phyloP scores from a whole-genome alignment of 2,113 vertebrate species.

The Martes martes region DNA sequence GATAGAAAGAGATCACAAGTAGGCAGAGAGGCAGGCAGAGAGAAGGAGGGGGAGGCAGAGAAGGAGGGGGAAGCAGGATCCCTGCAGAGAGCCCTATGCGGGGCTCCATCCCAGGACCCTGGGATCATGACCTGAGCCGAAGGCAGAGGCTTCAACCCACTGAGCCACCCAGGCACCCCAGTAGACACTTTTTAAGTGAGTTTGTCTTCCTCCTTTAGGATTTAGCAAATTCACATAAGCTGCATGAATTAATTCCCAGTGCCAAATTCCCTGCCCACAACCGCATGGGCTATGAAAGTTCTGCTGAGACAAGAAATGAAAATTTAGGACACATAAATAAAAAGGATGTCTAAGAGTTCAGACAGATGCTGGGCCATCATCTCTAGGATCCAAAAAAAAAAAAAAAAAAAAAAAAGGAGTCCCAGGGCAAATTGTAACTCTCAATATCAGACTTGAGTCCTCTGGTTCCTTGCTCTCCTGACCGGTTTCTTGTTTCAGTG shows the following conservation, averaged over 20 bases:
- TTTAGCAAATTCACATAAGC: not conserved
- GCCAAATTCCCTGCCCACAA: not conserved
- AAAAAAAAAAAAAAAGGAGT: not conserved
- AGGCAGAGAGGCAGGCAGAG: no score
- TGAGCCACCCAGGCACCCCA: no score
- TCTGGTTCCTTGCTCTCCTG: not conserved
- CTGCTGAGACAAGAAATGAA: not conserved
- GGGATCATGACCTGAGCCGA: no score
- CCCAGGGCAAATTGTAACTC: not conserved
- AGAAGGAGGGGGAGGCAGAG: no score
- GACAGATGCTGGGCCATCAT: not conserved
- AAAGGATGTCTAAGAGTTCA: not conserved
- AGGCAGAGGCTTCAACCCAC: no score
- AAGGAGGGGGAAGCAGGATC: no score
- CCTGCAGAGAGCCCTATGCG: no score
- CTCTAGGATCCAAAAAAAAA: not conserved
- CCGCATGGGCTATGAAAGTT: not conserved
- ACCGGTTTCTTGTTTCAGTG: not conserved
- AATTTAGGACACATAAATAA: not conserved
- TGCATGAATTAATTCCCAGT: not conserved
- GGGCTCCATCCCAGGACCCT: no score
- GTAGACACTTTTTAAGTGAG: conserved; percentile 1
- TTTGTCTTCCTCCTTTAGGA: not conserved
- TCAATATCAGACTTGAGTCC: not conserved
- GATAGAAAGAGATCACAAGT: no score